Base-by-base conservation (phyloP, 2,888 invertebrate species). In the Chorisops tibialis region DNA sequence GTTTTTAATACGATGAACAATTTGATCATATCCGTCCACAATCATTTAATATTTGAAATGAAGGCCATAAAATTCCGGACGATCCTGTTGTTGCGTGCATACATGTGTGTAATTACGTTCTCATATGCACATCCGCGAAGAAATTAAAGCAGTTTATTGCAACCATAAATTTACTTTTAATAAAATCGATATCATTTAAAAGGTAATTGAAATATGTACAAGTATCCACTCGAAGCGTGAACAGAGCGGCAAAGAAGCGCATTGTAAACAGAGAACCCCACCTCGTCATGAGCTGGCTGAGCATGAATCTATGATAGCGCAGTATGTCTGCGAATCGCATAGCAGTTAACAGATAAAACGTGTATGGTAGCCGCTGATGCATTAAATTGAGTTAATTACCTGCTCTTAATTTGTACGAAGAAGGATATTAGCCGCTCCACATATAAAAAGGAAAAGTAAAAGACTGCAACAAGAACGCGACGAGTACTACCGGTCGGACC, bases 321-420 rank as follows among this genome's bases (percentile, higher is more conserved):
- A 9, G 30, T 9, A 30, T 30, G 30, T 30, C 30, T 30, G 9
- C 30, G 30, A 30, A 30, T 30, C 30, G 30, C 30, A 30, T n/a
- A n/a, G n/a, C n/a, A n/a, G n/a, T n/a, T n/a, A n/a, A n/a, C n/a
- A n/a, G n/a, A n/a, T n/a, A n/a, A n/a, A 30, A 30, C 30, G 30
- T 30, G 30, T 7, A 30, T 30, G 35, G 56, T 45, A 41, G 41
- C 35, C 56, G 18, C 24, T 47, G 37, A 37, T 37, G 59, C 59
- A 37, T 59, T 59, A 59, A 59, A 59, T 59, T 59, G 59, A 59
- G 59, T 59, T 59, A 59, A 59, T 59, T 59, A 59, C 45, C 48
- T 37, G 38, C 59, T 59, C 59, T 56, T 56, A 56, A 56, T 56
- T 45, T 56, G 56, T 16, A 56, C 24, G 56, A 39, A 45, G 56